Conservation (phyloP, 2,888 invertebrate species). For the Mythimna loreyi region DNA sequence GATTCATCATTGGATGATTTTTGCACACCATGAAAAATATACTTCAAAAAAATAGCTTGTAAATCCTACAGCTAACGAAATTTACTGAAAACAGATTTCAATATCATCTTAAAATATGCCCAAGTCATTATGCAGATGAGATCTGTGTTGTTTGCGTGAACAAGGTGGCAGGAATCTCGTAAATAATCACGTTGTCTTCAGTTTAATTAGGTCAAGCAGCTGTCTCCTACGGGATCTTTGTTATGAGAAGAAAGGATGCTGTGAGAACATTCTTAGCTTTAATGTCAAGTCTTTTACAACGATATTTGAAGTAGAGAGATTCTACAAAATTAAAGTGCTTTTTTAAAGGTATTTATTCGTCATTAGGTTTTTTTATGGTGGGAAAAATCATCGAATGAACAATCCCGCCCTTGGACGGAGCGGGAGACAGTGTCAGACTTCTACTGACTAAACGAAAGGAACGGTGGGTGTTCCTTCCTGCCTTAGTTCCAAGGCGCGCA, state of each 20-base stretch:
- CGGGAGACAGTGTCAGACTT: no score
- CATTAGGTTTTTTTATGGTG: no score
- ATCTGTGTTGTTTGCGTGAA: conserved; percentile 10
- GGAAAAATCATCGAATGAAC: no score
- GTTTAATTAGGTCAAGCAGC: conserved; percentile 29
- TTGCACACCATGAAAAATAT: no score
- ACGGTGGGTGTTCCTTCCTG: no score
- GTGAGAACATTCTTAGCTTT: neutral
- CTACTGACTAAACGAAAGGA: no score
- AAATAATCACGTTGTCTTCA: conserved; percentile 11
- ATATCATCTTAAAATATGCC: neutral
- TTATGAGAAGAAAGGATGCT: neutral
- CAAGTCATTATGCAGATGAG: conserved; percentile 3
- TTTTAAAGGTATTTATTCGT: no score
- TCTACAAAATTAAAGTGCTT: no score
- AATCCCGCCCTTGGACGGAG: no score
- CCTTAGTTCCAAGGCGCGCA: no score
- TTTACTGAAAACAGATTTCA: neutral
- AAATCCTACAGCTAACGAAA: neutral
- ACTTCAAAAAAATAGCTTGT: no score
- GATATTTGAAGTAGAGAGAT: neutral
- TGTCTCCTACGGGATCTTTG: conserved; percentile 2
- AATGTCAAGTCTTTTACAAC: neutral
- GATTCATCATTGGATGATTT: no score
- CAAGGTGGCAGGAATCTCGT: neutral